Base-by-base conservation (phyloP, 2,113 vertebrate species). In the Bubalus kerabau region DNA sequence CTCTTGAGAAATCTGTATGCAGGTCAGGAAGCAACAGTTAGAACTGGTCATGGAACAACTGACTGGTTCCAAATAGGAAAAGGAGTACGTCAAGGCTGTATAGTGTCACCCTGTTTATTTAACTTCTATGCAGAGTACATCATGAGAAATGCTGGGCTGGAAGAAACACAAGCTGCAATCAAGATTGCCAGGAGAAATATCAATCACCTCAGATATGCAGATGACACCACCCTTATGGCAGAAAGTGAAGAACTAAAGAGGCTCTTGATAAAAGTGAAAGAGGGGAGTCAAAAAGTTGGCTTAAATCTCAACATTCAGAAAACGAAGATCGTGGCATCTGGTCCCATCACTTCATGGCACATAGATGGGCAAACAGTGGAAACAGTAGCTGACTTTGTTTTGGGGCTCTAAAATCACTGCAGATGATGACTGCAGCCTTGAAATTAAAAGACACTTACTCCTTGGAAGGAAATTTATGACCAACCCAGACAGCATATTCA, bases 61-160 rank as follows among this genome's bases (percentile, higher is more conserved):
- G 62, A 64, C 32, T 64, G 15, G 62, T 64, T n/a, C 62, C 62
- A n/a, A 17, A 64, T 64, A 64, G 62, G 62, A 64, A 17, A 64
- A n/a, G 62, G 30, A 64, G 30, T 64, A 9, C 0, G 1, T 64
- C 30, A 64, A 64, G 62, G 32, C 62, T 67, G 7, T 67, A 10
- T 67, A 19, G n/a, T 67, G 62, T n/a, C 32, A 67, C 30, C 7
- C 32, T 17, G 16, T 32, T n/a, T n/a, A 67, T 67, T 17, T n/a
- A 67, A n/a, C 16, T n/a, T 67, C 0, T 64, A 67, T 67, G 62
- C 32, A 67, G 62, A 67, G 62, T 67, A 19, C 62, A 67, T n/a
- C 3, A 67, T n/a, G 62, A n/a, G 62, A n/a, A 67, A 67, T 0
- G 2, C 4, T 19, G 32, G 3, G 1, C 7, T 67, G 62, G 62